Percentiles rank a stretch among this genome's conserved stretches.
phyloP scores from a whole-genome alignment of 1,140 invertebrate genomes.

The Zaprionus lachaisei region DNA sequence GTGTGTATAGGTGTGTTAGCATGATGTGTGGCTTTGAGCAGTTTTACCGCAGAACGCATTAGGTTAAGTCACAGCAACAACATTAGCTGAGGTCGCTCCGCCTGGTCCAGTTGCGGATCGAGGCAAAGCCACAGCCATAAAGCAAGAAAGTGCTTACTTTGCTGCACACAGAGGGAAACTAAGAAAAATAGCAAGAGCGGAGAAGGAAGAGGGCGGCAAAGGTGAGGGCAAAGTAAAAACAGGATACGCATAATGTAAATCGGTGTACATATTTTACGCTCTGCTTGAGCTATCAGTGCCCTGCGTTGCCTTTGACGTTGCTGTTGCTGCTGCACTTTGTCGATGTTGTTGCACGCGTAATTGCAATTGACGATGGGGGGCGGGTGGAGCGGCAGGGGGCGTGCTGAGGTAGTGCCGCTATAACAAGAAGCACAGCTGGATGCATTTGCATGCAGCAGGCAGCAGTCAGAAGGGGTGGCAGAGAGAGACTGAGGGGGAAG shows the following conservation, averaged over 20 bases:
- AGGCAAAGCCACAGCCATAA: conserved; percentile 20
- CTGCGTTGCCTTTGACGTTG: neutral
- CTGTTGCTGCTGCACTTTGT: conserved; percentile 13
- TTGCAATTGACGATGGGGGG: conserved; percentile 34
- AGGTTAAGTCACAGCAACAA: neutral
- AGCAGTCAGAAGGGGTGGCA: conserved; percentile 2
- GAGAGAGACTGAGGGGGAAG: neutral
- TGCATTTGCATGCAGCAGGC: conserved; percentile 25
- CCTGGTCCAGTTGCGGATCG: neutral
- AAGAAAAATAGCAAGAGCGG: conserved; percentile 3
- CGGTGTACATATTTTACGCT: conserved; percentile 12
- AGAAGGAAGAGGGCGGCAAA: neutral
- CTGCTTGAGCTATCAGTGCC: conserved; percentile 28
- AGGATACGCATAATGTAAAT: conserved; percentile 23
- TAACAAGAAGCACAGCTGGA: conserved; percentile 36
- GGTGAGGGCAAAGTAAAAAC: neutral
- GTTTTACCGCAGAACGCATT: conserved; percentile 29
- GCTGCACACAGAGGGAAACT: neutral
- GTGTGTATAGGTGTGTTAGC: neutral
- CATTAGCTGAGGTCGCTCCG: conserved; percentile 12
- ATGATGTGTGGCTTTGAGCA: neutral
- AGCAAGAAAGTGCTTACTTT: conserved; percentile 15
- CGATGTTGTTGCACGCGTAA: conserved; percentile 37
- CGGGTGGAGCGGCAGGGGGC: too few relatives aligned
- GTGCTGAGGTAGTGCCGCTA: neutral